Percentiles rank a stretch among this genome's conserved stretches.
These are phyloP conservation scores for Eupristina koningsbergeri DNA, from an alignment of 1,140 invertebrate genomes.

Conservation along the genomic window DNA sequence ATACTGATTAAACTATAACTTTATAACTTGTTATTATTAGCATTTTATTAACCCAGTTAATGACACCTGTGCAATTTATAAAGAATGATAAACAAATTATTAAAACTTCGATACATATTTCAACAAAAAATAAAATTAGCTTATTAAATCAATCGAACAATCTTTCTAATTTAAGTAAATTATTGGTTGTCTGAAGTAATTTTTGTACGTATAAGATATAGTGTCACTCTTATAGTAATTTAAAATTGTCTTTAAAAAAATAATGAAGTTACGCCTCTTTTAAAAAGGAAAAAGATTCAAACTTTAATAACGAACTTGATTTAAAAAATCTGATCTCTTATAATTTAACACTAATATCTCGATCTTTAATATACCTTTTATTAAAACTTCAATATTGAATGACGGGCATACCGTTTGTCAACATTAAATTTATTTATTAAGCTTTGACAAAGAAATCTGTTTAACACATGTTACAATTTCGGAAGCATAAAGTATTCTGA, in stretches of 20 bases:
- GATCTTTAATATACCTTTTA: not conserved
- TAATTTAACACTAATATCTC: not conserved
- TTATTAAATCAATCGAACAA: constrained; percentile 12
- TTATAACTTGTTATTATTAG: not conserved
- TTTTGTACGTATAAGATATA: not conserved
- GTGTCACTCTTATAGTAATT: constrained; percentile 15
- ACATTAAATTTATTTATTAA: not conserved
- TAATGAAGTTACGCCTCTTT: not conserved
- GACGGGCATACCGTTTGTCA: not conserved
- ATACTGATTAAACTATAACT: not conserved
- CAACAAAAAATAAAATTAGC: not conserved
- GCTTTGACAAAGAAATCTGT: not conserved
- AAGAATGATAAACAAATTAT: constrained; percentile 13
- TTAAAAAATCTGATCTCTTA: not conserved
- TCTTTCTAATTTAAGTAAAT: constrained; percentile 11
- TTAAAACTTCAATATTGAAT: not conserved
- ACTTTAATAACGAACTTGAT: not conserved
- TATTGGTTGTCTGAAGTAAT: constrained; percentile 18
- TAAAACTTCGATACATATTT: not conserved
- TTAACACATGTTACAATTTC: not conserved
- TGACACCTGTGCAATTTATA: no score
- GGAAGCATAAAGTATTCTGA: no score
- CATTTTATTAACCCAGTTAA: no score
- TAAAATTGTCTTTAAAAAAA: constrained; percentile 21
- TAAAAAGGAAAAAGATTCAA: not conserved